These are phyloP conservation scores for Sympetrum striolatum DNA, from an alignment of 2,888 invertebrate genomes.

Conservation along the genomic window DNA sequence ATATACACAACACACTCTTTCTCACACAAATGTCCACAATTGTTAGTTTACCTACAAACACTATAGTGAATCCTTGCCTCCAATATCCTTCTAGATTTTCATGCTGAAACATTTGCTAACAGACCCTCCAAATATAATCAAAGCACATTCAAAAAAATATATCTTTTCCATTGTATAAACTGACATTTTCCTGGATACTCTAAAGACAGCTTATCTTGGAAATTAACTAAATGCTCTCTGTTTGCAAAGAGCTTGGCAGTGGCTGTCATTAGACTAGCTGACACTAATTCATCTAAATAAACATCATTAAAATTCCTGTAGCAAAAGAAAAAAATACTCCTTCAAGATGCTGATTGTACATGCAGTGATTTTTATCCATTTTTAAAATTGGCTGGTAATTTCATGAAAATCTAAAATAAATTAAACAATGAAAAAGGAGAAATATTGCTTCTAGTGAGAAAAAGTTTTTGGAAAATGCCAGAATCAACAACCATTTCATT, in stretches of 20 bases:
- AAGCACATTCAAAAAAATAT: conserved; percentile 41
- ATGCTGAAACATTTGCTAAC: conserved; percentile 23
- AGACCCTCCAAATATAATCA: conserved; percentile 21
- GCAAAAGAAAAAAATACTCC: not conserved
- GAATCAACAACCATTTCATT: not conserved
- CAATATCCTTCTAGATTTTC: not conserved
- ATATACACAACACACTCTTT: conserved; percentile 30
- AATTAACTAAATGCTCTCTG: not conserved
- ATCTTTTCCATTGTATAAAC: conserved; percentile 6
- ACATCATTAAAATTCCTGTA: not conserved
- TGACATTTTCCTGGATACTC: conserved; percentile 37
- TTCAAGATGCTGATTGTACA: conserved; percentile 5
- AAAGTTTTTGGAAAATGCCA: not conserved
- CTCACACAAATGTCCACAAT: conserved; percentile 24
- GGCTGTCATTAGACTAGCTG: not conserved
- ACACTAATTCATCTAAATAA: not conserved
- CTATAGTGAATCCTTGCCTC: not conserved
- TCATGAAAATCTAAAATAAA: not conserved
- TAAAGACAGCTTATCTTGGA: not conserved
- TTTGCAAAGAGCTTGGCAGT: not conserved
- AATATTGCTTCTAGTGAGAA: not conserved
- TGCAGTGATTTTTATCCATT: not conserved
- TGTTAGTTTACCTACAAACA: conserved; percentile 24
- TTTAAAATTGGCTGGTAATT: not conserved
- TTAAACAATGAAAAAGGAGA: not conserved